phyloP scores from a whole-genome alignment of 2,113 vertebrate genomes.

The Cryptoleucopteryx plumbea region DNA sequence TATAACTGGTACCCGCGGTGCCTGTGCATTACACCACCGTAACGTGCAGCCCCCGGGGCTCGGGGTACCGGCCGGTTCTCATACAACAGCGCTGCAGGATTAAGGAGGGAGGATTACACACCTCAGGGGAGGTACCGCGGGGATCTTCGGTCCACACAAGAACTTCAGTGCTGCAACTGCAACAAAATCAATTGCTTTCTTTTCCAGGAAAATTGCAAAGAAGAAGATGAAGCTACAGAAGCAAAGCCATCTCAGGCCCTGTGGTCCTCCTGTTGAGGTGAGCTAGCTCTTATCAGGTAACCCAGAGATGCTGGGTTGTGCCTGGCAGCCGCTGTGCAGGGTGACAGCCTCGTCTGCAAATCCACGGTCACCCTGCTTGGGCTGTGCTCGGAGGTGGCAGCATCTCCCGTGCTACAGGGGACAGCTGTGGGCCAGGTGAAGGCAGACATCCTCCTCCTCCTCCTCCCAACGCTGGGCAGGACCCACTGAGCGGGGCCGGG shows the following conservation, averaged over 20 bases:
- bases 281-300: not conserved
- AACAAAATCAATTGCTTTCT: not conserved
- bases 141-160: not conserved
- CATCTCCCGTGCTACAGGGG: fast-evolving
- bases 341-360: not conserved
- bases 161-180: not conserved
- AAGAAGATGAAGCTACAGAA: not conserved
- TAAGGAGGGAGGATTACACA: not conserved
- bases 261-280: not conserved
- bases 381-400: not conserved
- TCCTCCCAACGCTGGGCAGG: not conserved
- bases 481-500: not conserved
- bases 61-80: not conserved
- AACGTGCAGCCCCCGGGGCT: fast-evolving
- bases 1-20: not conserved
- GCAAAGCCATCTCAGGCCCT: not conserved
- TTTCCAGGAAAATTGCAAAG: not conserved
- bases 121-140: not conserved
- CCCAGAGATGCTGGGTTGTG: not conserved
- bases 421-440: not conserved
- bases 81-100: not conserved
- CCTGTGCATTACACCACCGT: fast-evolving
- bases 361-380: not conserved
- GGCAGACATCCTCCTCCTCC: not conserved
- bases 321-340: not conserved